These are phyloP conservation scores for Acrocephalus kingi DNA, from an alignment of 2,113 vertebrate species.

Conservation along the genomic window DNA sequence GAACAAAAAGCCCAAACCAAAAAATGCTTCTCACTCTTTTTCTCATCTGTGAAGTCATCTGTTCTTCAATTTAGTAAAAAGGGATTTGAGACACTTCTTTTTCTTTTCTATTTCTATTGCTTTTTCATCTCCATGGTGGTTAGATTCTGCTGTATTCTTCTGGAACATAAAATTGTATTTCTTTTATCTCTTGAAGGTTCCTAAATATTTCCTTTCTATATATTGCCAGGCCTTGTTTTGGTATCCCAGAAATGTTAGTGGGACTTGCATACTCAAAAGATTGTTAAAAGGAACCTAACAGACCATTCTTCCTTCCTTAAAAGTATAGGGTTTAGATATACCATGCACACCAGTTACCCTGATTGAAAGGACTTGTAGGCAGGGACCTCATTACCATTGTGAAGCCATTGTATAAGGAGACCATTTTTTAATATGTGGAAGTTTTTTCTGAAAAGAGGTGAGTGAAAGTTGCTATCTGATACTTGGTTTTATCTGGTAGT, in stretches of 20 bases:
- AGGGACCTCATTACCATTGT: neutral
- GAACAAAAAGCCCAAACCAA: neutral
- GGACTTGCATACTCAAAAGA: neutral
- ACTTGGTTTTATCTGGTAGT: neutral
- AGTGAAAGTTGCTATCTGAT: neutral
- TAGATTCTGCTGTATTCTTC: constrained; percentile 1
- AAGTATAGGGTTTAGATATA: neutral
- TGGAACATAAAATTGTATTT: neutral
- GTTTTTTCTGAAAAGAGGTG: neutral
- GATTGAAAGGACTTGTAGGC: neutral
- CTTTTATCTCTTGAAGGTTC: neutral
- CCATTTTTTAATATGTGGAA: neutral
- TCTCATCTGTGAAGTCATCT: neutral
- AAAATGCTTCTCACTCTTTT: neutral
- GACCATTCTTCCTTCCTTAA: neutral
- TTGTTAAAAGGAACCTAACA: neutral
- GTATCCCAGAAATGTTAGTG: neutral
- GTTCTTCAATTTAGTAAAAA: neutral
- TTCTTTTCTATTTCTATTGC: constrained; percentile 21
- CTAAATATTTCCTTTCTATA: neutral
- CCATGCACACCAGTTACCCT: neutral
- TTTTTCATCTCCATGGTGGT: neutral
- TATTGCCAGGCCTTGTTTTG: neutral
- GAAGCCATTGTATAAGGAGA: neutral
- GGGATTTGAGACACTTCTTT: neutral